These are phyloP conservation scores for Falco concolor DNA, from an alignment of 2,797 vertebrate species.

Conservation along the genomic window DNA sequence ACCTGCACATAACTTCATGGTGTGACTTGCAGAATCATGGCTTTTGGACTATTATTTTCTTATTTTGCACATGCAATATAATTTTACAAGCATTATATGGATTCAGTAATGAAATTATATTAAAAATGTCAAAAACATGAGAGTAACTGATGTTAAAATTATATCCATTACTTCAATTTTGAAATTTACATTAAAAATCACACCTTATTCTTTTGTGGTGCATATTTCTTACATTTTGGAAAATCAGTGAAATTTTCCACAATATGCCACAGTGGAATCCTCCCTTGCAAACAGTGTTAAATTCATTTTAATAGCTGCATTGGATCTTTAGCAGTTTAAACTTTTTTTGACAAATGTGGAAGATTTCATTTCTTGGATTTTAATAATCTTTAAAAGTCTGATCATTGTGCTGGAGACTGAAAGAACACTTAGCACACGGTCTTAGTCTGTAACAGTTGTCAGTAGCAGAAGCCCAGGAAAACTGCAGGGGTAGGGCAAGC, in stretches of 20 bases:
- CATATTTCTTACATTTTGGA: background rate
- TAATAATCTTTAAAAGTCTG: background rate
- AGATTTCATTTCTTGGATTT: background rate
- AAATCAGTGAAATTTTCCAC: background rate
- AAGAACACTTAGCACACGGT: background rate
- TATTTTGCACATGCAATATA: background rate
- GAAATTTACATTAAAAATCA: background rate
- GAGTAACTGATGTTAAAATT: background rate
- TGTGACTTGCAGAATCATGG: background rate
- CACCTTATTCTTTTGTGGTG: rapidly evolving
- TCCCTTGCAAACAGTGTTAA: background rate
- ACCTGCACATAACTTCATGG: background rate
- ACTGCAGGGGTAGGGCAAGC: background rate
- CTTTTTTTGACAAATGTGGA: background rate
- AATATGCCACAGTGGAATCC: background rate
- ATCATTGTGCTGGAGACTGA: background rate
- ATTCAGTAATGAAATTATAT: background rate
- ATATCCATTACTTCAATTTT: background rate
- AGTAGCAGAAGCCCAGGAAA: background rate
- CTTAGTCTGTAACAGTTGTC: background rate
- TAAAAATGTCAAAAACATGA: background rate
- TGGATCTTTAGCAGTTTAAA: background rate
- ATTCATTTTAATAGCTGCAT: background rate
- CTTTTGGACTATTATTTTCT: background rate
- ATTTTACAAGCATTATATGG: background rate